Conservation (phyloP, 1,140 invertebrate species). For the Drosophila leontia region DNA sequence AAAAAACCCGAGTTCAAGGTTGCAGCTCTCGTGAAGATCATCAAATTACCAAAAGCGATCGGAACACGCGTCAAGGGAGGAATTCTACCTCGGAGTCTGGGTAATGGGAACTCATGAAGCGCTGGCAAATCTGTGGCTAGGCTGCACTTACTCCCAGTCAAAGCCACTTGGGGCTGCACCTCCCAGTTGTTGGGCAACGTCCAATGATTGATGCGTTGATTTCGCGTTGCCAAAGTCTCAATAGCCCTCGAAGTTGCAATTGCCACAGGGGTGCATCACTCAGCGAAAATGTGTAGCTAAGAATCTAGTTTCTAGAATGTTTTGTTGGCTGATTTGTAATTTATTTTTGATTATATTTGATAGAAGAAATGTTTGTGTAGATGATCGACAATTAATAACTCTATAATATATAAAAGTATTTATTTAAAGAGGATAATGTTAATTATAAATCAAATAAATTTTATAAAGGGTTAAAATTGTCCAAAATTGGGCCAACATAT, state of each 20-base stretch:
- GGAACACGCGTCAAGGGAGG: conserved; percentile 13
- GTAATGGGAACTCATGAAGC: conserved; percentile 19
- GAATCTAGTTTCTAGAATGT: not conserved
- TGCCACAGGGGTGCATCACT: conserved; percentile 21
- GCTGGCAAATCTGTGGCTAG: conserved; percentile 8
- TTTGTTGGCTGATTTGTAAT: not conserved
- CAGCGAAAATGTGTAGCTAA: conserved; percentile 6
- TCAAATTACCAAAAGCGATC: conserved; percentile 41
- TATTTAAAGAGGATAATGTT: no score
- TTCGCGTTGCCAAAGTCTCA: conserved; percentile 65
- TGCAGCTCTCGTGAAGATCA: conserved; percentile 25
- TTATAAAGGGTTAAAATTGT: no score
- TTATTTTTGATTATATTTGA: not conserved
- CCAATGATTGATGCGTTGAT: conserved; percentile 74
- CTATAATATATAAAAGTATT: no score
- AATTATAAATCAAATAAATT: no score
- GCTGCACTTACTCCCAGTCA: conserved; percentile 40
- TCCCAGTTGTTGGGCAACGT: conserved; percentile 55
- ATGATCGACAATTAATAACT: no score
- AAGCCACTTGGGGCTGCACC: conserved; percentile 26
- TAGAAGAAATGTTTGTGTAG: no score
- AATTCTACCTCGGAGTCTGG: conserved; percentile 41
- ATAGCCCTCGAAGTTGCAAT: conserved; percentile 65
- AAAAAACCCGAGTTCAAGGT: conserved; percentile 68
- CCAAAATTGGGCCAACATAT: no score